Evolutionary conservation across 1,140 invertebrate genomes (phyloP), one percentile per base, ranked within the genome.

Genomic region (Hesperophylax magnus): DNA sequence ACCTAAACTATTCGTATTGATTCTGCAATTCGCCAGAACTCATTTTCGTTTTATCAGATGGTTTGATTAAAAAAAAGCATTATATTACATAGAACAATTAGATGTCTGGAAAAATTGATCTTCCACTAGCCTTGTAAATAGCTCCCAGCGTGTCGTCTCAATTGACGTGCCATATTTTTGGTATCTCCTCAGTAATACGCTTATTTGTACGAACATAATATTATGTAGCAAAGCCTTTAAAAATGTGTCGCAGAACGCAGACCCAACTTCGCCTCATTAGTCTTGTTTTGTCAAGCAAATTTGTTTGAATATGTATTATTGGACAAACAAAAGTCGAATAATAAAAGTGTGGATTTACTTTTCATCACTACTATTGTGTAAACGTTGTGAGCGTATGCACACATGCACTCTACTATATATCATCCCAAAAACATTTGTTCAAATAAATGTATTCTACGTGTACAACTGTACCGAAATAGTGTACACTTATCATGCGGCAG

Each of bases 301-400:
- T 76, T 76, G 74, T 76, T 47, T 76, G 27, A 76, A 60, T 76
- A 58, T 53, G 18, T 72, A 71, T 71, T 71, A 71, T 71, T 54
- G 69, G 47, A 53, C 69, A 72, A 72, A 72, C 69, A 72, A 72
- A 53, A 53, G 63, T 67, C 31, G 63, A 34, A 67, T 31, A 67
- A 34, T 67, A 67, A 22, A 39, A n/a, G 18, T 72, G 69, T 72
- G 54, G 18, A 72, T 72, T 53, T 72, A 72, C 47, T 72, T 72
- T 72, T 72, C 69, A 72, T 54, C 69, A 27, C 24, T 72, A 56
- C 69, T 72, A 24, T 72, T 72, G 69, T 72, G 27, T 27, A 53
- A 72, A 72, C 69, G 69, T 54, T 72, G 6, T 24, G 52, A 53
- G 14, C 56, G 20, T 61, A 52, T 72, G 39, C 69, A 72, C 69